Conservation (phyloP, 2,888 invertebrate species). For the Microplitis deprimator region DNA sequence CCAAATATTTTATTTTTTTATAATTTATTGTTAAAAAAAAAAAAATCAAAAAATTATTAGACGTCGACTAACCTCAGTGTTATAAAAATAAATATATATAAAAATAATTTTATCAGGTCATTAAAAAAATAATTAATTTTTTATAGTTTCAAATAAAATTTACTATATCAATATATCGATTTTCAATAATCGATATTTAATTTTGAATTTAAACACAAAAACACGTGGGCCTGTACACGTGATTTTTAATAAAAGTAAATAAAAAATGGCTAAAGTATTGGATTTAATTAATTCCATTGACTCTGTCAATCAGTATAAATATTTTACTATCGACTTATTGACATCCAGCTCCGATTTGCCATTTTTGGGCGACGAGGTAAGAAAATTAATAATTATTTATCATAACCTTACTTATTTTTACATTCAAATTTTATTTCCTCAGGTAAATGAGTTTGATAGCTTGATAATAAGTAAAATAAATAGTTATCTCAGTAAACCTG, state of each 20-base stretch:
- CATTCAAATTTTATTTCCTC: conserved; percentile 22
- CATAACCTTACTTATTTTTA: conserved; percentile 8
- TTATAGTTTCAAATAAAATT: no score
- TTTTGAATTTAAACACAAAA: no score
- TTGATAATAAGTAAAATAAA: conserved; percentile 57
- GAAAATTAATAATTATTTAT: conserved; percentile 33
- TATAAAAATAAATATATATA: no score
- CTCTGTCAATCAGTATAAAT: conserved; percentile 53
- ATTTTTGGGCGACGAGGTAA: conserved; percentile 55
- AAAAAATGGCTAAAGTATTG: conserved; percentile 45
- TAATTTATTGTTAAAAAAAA: no score
- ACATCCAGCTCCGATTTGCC: conserved; percentile 55
- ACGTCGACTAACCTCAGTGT: no score
- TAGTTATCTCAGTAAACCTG: conserved; percentile 57
- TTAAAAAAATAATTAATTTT: no score
- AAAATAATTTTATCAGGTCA: no score
- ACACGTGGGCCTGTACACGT: neutral
- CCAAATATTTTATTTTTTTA: no score
- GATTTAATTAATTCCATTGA: conserved; percentile 54
- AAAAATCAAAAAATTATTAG: no score
- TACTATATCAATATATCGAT: no score
- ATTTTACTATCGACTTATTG: conserved; percentile 54
- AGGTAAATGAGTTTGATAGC: conserved; percentile 56
- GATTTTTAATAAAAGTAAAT: neutral
- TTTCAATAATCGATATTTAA: no score